Percentiles rank a stretch among this genome's conserved stretches.
Evolutionary conservation across 2,797 vertebrate species (phyloP).

Genomic region (Poecilia picta): DNA sequence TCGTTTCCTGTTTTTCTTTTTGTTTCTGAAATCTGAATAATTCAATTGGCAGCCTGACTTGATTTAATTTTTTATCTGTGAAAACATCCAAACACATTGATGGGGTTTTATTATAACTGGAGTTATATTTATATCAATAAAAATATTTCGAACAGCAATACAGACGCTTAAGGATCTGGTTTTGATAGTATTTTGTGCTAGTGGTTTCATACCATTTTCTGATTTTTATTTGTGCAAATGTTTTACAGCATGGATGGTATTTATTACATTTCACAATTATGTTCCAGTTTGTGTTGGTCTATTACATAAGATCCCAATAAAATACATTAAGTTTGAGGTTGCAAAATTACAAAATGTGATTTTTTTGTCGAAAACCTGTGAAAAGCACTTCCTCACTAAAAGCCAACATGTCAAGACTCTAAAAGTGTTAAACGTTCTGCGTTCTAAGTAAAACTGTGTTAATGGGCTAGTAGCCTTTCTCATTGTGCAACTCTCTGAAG

Average conservation of each 20-base stretch:
- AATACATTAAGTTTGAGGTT: neutral
- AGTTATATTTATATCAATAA: neutral
- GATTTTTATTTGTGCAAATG: neutral
- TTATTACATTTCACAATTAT: neutral
- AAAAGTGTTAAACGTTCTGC: conserved; percentile 22
- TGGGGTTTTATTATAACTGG: neutral
- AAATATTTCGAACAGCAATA: neutral
- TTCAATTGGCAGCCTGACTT: neutral
- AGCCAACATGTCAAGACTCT: conserved; percentile 5
- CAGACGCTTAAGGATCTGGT: neutral
- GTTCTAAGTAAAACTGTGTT: conserved; percentile 22
- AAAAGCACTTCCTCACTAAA: conserved; percentile 8
- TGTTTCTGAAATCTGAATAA: neutral
- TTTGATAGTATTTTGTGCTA: neutral
- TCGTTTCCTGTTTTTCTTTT: conserved; percentile 39
- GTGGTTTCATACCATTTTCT: neutral
- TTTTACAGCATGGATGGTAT: neutral
- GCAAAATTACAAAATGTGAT: neutral
- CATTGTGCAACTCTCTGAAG: conserved; percentile 55
- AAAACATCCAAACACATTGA: neutral
- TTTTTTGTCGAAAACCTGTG: neutral
- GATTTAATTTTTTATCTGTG: neutral
- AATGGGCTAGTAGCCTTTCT: conserved; percentile 31
- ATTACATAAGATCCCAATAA: neutral
- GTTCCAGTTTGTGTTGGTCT: neutral